phyloP scores from a whole-genome alignment of 2,888 invertebrate species.

The Machimus rusticus region DNA sequence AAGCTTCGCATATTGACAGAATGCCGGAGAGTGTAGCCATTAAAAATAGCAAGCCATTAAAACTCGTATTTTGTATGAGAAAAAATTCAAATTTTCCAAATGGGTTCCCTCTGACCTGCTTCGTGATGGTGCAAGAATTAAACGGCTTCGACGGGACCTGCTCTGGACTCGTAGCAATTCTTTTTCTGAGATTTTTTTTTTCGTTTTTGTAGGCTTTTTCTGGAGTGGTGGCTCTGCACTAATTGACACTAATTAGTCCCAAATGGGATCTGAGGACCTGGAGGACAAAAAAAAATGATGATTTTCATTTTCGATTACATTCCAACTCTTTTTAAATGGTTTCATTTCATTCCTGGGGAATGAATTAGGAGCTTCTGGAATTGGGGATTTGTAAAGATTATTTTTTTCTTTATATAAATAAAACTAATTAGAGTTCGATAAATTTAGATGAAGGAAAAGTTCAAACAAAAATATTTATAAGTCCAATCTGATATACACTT shows the following conservation, averaged over 20 bases:
- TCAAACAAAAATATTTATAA: background rate
- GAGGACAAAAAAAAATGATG: background rate
- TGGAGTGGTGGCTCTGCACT: background rate
- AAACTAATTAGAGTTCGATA: background rate
- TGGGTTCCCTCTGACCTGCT: slow-evolving; percentile 35
- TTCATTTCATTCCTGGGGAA: background rate
- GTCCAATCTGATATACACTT: no score
- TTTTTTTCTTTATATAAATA: background rate
- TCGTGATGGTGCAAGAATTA: slow-evolving; percentile 46
- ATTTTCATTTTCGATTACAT: background rate
- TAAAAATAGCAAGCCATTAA: slow-evolving; percentile 9
- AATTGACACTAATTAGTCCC: slow-evolving; percentile 6
- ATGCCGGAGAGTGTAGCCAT: background rate
- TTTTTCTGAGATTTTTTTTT: slow-evolving; percentile 10
- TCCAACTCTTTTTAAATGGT: background rate
- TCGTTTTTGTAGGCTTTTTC: background rate
- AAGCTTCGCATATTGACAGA: slow-evolving; percentile 28
- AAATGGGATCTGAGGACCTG: background rate
- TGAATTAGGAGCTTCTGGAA: background rate
- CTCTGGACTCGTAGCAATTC: background rate
- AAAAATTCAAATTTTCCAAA: slow-evolving; percentile 40
- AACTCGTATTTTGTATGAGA: slow-evolving; percentile 37
- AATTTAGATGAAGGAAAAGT: background rate
- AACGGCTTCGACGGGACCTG: background rate
- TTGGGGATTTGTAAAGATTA: background rate